phyloP scores from a whole-genome alignment of 2,888 invertebrate genomes.

The Chouioia cunea region DNA sequence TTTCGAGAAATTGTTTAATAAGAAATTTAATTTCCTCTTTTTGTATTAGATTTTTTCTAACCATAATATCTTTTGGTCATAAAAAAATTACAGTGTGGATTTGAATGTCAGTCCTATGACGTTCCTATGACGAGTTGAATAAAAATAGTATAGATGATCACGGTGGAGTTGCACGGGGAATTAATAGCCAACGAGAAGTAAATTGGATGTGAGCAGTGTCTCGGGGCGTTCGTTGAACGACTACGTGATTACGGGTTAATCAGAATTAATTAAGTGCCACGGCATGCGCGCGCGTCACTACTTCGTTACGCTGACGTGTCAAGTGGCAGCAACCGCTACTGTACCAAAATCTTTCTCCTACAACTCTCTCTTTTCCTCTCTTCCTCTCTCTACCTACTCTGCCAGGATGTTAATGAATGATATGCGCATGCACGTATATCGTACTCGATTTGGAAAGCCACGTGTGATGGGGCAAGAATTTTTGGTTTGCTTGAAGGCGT shows the following conservation, averaged over 20 bases:
- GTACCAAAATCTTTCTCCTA: background rate
- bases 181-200: slow-evolving; percentile 63
- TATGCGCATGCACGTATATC: slow-evolving; percentile 61
- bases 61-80: no score
- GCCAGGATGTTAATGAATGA: slow-evolving; percentile 62
- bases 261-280: slow-evolving; percentile 68
- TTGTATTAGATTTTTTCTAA: no score
- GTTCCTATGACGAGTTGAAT: no score
- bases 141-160: background rate
- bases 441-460: slow-evolving; percentile 30
- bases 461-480: no score
- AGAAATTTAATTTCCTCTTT: no score
- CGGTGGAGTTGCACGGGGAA: slow-evolving; percentile 46
- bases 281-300: slow-evolving; percentile 67
- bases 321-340: slow-evolving; percentile 58
- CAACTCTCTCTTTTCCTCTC: slow-evolving; percentile 47
- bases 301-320: slow-evolving; percentile 68
- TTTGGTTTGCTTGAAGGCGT: no score
- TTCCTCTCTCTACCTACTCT: slow-evolving; percentile 42
- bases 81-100: no score
- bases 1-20: no score
- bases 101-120: no score
- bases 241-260: slow-evolving; percentile 68
- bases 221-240: slow-evolving; percentile 56
- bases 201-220: slow-evolving; percentile 62